Conservation (phyloP, 2,888 invertebrate species). For the Brenthis hecate region DNA sequence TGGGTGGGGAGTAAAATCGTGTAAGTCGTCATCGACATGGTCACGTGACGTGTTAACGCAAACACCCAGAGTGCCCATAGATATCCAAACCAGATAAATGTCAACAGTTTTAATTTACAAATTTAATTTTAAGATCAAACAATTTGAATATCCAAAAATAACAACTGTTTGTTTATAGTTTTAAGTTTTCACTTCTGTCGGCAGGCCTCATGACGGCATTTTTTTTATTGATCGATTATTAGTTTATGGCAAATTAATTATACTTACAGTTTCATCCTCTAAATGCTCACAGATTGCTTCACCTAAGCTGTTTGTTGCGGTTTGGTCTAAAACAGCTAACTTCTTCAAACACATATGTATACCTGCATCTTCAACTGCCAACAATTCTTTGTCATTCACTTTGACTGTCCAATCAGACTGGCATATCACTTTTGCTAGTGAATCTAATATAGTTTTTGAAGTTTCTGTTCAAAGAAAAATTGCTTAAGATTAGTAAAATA, state of each 20-base stretch:
- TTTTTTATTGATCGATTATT: no score
- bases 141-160: no score
- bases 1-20: no score
- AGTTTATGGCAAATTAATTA: not conserved
- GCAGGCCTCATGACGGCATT: no score
- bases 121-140: no score
- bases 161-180: no score
- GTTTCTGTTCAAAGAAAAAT: constrained; percentile 54
- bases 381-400: constrained; percentile 66
- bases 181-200: no score
- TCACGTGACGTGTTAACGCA: no score
- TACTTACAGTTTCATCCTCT: constrained; percentile 79
- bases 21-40: no score
- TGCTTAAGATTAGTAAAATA: not conserved
- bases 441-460: constrained; percentile 60
- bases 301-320: constrained; percentile 81
- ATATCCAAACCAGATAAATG: no score
- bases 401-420: constrained; percentile 80
- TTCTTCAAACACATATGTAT: constrained; percentile 90
- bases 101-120: no score
- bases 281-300: constrained; percentile 79
- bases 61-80: no score
- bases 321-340: constrained; percentile 85
- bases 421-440: constrained; percentile 65
- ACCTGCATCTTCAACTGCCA: constrained; percentile 88